These are phyloP conservation scores for Lissocephala sabroskyi DNA, from an alignment of 2,888 invertebrate species.

Conservation along the genomic window DNA sequence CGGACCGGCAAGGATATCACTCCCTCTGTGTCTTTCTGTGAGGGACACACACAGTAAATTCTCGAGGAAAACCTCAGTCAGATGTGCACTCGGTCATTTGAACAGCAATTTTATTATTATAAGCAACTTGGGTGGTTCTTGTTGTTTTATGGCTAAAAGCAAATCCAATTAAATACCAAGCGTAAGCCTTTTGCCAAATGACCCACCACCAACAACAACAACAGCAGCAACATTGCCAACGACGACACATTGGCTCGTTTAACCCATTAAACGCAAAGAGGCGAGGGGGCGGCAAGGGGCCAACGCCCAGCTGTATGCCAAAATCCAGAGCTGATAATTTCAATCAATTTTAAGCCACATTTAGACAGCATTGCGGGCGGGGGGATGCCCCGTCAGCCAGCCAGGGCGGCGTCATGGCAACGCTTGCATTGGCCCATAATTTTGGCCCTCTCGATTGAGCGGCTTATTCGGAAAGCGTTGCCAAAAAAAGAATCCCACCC, in stretches of 20 bases:
- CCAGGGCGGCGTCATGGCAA: neutral
- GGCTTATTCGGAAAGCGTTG: too few species aligned
- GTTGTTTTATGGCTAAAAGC: constrained; percentile 57
- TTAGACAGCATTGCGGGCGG: constrained; percentile 15
- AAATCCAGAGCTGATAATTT: constrained; percentile 63
- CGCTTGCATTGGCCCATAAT: neutral
- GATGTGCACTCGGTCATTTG: constrained; percentile 37
- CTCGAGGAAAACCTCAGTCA: too few species aligned
- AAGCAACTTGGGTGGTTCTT: constrained; percentile 46
- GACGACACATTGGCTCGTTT: constrained; percentile 63
- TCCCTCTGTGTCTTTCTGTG: too few species aligned
- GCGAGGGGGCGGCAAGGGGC: constrained; percentile 1
- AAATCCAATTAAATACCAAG: constrained; percentile 64
- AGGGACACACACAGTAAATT: neutral
- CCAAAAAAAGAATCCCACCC: too few species aligned
- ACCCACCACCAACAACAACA: constrained; percentile 1
- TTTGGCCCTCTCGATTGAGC: neutral
- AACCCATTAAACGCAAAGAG: constrained; percentile 46
- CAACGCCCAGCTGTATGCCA: constrained; percentile 28
- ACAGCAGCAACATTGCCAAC: constrained; percentile 27
- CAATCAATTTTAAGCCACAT: constrained; percentile 60
- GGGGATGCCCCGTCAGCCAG: constrained; percentile 3
- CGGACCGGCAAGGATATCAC: too few species aligned
- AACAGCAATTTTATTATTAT: constrained; percentile 53
- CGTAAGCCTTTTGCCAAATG: constrained; percentile 56